Conservation (phyloP, 1,140 invertebrate genomes). For the Ostrea denselamellosa region DNA sequence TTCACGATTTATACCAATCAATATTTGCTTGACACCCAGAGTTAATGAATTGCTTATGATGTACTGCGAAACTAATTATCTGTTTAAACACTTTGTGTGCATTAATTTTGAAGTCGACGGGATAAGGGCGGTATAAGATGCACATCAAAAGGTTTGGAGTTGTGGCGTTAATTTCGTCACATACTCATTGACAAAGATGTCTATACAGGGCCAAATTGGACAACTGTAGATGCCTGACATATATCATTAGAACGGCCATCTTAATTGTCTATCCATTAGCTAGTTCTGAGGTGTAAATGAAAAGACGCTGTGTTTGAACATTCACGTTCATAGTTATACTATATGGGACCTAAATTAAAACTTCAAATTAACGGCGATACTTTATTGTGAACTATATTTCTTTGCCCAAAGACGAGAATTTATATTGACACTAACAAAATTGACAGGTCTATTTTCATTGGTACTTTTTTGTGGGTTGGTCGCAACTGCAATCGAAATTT, state of each 20-base stretch:
- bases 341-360: no score
- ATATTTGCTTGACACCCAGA: not conserved
- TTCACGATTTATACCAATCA: not conserved
- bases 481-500: no score
- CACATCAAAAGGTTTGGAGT: not conserved
- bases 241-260: not conserved
- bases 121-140: not conserved
- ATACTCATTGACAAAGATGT: not conserved
- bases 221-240: not conserved
- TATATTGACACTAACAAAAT: no score
- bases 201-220: not conserved
- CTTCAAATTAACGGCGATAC: no score
- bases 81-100: constrained; percentile 29
- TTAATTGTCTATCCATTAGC: not conserved
- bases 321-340: no score
- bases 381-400: no score
- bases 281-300: no score
- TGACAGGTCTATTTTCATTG: no score
- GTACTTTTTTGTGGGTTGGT: no score
- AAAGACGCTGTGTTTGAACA: no score
- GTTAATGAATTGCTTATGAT: constrained; percentile 30
- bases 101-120: not conserved
- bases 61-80: constrained; percentile 28
- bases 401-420: no score
- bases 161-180: not conserved